These are phyloP conservation scores for Heptranchias perlo DNA, from an alignment of 2,113 vertebrate genomes.

Conservation along the genomic window DNA sequence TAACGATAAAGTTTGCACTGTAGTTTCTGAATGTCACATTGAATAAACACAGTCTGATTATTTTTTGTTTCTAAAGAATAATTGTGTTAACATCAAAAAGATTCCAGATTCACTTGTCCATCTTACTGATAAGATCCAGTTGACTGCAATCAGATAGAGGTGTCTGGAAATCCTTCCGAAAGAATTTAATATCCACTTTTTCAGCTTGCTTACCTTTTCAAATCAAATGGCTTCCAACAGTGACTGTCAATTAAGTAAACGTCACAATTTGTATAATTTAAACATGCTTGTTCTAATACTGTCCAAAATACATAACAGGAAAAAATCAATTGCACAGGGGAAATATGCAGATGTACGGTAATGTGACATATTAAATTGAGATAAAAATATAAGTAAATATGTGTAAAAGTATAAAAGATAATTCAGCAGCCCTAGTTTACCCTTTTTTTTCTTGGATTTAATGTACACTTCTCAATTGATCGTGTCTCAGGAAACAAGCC, in stretches of 20 bases:
- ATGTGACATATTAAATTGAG: neutral
- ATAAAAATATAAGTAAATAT: neutral
- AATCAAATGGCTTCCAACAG: neutral
- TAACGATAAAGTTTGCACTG: no score
- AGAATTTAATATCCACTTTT: neutral
- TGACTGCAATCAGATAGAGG: neutral
- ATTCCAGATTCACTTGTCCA: neutral
- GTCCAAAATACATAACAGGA: neutral
- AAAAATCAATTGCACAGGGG: neutral
- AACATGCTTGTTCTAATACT: neutral
- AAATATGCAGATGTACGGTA: no score
- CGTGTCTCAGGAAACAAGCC: no score
- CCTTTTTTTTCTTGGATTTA: no score
- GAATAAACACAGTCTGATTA: no score
- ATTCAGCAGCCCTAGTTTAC: no score
- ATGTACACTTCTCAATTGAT: no score
- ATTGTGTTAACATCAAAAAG: neutral
- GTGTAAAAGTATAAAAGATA: neutral
- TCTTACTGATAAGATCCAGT: neutral
- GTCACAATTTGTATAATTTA: neutral
- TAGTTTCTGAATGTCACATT: no score
- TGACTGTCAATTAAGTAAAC: neutral
- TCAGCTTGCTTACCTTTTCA: no score
- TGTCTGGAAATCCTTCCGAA: neutral
- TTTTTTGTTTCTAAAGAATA: neutral